Base-by-base conservation (phyloP, 1,140 invertebrate genomes). In the Scaptomyza montana region DNA sequence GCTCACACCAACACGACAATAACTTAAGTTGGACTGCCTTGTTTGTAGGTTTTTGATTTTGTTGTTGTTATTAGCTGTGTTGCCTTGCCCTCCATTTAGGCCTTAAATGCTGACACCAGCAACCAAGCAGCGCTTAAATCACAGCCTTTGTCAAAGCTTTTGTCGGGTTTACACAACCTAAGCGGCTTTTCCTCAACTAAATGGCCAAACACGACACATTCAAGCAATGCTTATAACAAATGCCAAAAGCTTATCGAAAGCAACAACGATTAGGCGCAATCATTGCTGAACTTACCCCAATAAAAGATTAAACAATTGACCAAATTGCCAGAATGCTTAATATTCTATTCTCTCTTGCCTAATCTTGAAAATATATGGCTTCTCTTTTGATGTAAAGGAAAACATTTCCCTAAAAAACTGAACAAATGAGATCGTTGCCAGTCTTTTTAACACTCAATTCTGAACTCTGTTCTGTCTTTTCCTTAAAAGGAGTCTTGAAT, bases 121-220 rank as follows among this genome's bases (percentile, higher is more conserved):
- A 21, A 10, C 10, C 2, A 49, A 54, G 8, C 8, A 7, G 33
- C 28, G 65, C 66, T 64, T 56, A 86, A 86, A 86, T 86, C 81
- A 76, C 62, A 81, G 66, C 75, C 75, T 78, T 64, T 50, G 67
- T 67, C 53, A 63, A 59, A 33, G 76, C 67, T 71, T 78, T 86
- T 80, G 78, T 53, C 73, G 64, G 84, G 84, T 63, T 86, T 86
- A 86, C 82, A 86, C 67, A 78, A 87, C 75, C 78, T 87, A 86
- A 86, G 82, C 82, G 53, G 82, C 78, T 86, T 86, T 86, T 3
- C 54, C 25, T 50, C 54, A 66, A 60, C 49, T 54, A 25, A 66
- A 65, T 66, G 3, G 5, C 41, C 36, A 30, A 5, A 47, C 46
- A 45, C 25, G 21, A 53, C 21, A 30, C 36, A 51, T 33, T 12